Conservation (phyloP, 2,113 vertebrate species). For the Nerophis ophidion region DNA sequence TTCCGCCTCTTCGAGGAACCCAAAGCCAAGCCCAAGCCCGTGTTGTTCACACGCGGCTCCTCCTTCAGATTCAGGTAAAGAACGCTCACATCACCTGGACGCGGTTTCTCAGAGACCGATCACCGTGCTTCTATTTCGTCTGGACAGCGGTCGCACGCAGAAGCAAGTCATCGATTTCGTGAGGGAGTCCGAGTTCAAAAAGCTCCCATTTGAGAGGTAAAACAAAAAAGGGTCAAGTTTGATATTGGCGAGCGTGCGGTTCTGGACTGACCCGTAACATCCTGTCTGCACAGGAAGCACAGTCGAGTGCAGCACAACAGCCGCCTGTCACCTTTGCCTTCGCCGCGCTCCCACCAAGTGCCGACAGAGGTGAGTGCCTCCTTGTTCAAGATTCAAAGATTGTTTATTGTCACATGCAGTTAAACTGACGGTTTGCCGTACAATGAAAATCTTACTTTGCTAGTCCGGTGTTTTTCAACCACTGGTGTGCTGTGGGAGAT, state of each 20-base stretch:
- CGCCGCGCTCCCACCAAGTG: constrained; percentile 82
- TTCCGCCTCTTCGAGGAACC: constrained; percentile 97
- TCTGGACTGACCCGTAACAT: constrained; percentile 31
- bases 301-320: constrained; percentile 87
- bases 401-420: too few species aligned
- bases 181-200: constrained; percentile 93
- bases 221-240: constrained; percentile 1
- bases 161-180: constrained; percentile 98
- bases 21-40: constrained; percentile 90
- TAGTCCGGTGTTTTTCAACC: too few species aligned
- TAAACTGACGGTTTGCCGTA: too few species aligned
- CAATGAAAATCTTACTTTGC: too few species aligned
- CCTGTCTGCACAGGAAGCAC: constrained; percentile 82
- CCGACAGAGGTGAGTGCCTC: constrained; percentile 85
- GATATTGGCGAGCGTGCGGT: constrained; percentile 2
- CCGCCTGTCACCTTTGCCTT: constrained; percentile 77
- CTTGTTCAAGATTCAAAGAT: background rate
- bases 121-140: constrained; percentile 25
- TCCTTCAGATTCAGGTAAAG: constrained; percentile 96
- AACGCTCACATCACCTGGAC: constrained; percentile 2
- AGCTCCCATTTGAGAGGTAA: constrained; percentile 96
- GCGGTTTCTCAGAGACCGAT: constrained; percentile 5
- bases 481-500: too few species aligned
- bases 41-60: constrained; percentile 93
- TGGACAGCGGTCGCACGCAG: constrained; percentile 91